Percentiles rank a stretch among this genome's conserved stretches.
These are phyloP conservation scores for Trichopoda pennipes DNA, from an alignment of 2,888 invertebrate genomes.

Conservation along the genomic window DNA sequence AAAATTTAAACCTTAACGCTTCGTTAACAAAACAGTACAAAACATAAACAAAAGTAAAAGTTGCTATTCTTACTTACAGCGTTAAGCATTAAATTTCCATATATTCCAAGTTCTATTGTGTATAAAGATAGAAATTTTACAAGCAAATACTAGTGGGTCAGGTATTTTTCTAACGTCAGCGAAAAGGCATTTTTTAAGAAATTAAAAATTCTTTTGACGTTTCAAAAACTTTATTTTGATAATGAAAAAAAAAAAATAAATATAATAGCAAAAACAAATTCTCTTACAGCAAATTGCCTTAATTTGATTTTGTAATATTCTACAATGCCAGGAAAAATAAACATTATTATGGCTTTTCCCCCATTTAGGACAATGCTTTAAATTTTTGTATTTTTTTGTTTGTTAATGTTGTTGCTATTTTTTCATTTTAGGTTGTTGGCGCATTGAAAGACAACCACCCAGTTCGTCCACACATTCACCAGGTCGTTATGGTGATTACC, in stretches of 20 bases:
- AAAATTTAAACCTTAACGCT: not conserved
- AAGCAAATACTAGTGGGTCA: not conserved
- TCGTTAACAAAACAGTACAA: not conserved
- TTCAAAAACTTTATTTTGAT: conserved; percentile 5
- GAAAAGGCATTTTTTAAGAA: no score
- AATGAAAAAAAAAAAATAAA: conserved; percentile 3
- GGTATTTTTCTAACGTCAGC: not conserved
- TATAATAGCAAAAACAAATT: not conserved
- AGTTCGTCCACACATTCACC: conserved; percentile 84
- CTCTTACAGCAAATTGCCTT: conserved; percentile 53
- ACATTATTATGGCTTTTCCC: conserved; percentile 38
- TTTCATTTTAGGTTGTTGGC: conserved; percentile 83
- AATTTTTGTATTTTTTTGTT: conserved; percentile 31
- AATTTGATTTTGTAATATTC: conserved; percentile 63
- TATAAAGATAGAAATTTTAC: not conserved
- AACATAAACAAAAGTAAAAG: no score
- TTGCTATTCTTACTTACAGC: no score
- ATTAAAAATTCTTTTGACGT: not conserved
- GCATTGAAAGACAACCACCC: conserved; percentile 83
- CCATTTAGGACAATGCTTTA: conserved; percentile 25
- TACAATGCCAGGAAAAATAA: conserved; percentile 52
- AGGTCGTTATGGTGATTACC: conserved; percentile 89
- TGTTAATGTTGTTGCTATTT: conserved; percentile 28
- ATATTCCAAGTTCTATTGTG: no score
- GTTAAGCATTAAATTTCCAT: no score